These are phyloP conservation scores for Crenuchus spilurus DNA, from an alignment of 2,797 vertebrate genomes.

Conservation along the genomic window DNA sequence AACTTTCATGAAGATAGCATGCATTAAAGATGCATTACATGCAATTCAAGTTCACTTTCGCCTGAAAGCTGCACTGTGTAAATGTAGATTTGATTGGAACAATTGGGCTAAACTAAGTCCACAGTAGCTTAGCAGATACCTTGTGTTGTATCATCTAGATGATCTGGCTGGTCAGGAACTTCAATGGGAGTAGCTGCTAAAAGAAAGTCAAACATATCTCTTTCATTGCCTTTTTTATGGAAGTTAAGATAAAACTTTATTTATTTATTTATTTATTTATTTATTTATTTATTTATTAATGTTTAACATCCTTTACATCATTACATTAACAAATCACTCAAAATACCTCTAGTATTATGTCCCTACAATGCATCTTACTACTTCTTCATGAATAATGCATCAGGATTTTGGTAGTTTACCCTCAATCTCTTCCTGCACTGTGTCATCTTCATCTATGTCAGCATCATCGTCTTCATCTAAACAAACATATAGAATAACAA, in stretches of 20 bases:
- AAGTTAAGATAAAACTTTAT: slow-evolving; percentile 20
- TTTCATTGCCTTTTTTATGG: slow-evolving; percentile 19
- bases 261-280: slow-evolving; percentile 4
- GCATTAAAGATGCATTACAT: no score
- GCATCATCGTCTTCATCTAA: slow-evolving; percentile 43
- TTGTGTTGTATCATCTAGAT: slow-evolving; percentile 55
- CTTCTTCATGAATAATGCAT: neutral
- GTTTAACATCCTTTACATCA: no score
- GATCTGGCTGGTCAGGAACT: slow-evolving; percentile 39
- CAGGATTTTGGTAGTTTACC: slow-evolving; percentile 23
- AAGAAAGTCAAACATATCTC: neutral
- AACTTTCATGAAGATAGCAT: no score
- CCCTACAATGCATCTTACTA: no score
- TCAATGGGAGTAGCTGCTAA: slow-evolving; percentile 45
- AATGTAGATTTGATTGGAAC: no score
- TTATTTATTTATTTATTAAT: no score
- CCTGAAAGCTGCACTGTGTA: no score
- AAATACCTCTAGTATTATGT: no score
- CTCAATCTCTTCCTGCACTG: slow-evolving; percentile 17
- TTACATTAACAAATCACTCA: no score
- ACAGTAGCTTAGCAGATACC: neutral
- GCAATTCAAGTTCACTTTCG: no score
- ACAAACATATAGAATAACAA: neutral
- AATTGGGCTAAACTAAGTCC: neutral
- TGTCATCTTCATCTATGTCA: slow-evolving; percentile 18